Conservation (phyloP, 2,797 vertebrate species). For the Hydrocynus forskahlii region DNA sequence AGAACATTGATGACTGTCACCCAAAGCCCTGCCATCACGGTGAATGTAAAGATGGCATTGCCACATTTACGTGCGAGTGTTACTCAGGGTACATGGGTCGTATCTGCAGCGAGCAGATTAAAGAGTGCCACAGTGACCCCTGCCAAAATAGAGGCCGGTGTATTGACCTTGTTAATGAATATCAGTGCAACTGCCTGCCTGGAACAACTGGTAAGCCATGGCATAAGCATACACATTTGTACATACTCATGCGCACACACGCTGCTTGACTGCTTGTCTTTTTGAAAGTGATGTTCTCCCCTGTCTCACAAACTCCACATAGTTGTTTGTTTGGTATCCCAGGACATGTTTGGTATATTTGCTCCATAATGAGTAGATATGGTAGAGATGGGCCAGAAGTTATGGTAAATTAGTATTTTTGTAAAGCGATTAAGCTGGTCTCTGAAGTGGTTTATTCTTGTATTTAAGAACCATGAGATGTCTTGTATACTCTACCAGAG, state of each 20-base stretch:
- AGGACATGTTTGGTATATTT: neutral
- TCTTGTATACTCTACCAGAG: too few relatives aligned
- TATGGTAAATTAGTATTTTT: too few relatives aligned
- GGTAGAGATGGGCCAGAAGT: too few relatives aligned
- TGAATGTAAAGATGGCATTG: conserved; percentile 88
- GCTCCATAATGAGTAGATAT: neutral
- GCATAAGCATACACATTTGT: neutral
- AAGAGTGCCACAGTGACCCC: conserved; percentile 91
- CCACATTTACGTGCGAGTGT: conserved; percentile 88
- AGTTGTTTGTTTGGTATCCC: neutral
- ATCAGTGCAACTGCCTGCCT: conserved; percentile 87
- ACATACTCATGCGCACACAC: neutral
- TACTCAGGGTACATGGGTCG: conserved; percentile 86
- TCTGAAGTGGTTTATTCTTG: too few relatives aligned
- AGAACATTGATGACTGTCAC: conserved; percentile 90
- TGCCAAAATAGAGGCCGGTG: conserved; percentile 92
- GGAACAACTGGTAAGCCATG: conserved; percentile 85
- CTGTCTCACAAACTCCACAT: neutral
- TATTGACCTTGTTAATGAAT: conserved; percentile 88
- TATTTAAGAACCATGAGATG: too few relatives aligned
- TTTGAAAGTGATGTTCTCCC: neutral
- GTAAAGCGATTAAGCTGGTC: too few relatives aligned
- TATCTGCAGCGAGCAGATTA: conserved; percentile 89
- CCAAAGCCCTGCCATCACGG: conserved; percentile 92
- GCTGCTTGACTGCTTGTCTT: neutral